phyloP scores from a whole-genome alignment of 1,140 invertebrate genomes.

The Brachionus plicatilis region DNA sequence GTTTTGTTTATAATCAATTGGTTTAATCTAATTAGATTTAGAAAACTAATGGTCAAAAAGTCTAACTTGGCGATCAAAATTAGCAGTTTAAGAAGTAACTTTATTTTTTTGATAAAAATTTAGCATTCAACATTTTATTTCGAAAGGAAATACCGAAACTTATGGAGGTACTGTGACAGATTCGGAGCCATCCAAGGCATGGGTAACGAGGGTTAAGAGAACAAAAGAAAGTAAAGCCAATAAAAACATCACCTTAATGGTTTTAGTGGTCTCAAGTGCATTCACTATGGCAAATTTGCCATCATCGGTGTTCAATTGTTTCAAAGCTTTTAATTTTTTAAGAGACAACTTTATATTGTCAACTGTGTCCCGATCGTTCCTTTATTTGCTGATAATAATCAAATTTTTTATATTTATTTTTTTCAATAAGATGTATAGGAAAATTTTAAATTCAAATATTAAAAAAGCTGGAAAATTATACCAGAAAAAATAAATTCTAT shows the following conservation, averaged over 20 bases:
- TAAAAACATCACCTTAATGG: slow-evolving; percentile 5
- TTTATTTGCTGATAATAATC: neutral
- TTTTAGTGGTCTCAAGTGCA: neutral
- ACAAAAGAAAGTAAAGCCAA: neutral
- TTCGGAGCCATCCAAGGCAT: neutral
- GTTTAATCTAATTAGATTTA: neutral
- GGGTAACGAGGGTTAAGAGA: neutral
- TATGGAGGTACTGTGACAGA: neutral
- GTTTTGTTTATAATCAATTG: slow-evolving; percentile 8
- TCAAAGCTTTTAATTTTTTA: neutral
- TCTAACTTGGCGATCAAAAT: neutral
- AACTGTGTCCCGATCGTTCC: neutral
- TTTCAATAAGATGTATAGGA: slow-evolving; percentile 26
- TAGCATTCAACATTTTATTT: neutral
- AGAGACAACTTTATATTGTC: neutral
- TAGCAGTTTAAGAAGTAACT: neutral
- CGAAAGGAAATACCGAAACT: neutral
- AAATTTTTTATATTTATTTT: slow-evolving; percentile 1
- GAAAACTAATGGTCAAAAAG: neutral
- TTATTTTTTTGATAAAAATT: neutral
- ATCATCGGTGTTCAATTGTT: neutral
- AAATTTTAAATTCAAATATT: neutral
- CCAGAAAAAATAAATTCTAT: neutral
- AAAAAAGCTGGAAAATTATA: neutral
- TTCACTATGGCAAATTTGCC: neutral